A percentile compares a stretch with the other conserved stretches of the same genome.
phyloP scores from a whole-genome alignment of 2,888 invertebrate species.

The Alentia gelatinosa region DNA sequence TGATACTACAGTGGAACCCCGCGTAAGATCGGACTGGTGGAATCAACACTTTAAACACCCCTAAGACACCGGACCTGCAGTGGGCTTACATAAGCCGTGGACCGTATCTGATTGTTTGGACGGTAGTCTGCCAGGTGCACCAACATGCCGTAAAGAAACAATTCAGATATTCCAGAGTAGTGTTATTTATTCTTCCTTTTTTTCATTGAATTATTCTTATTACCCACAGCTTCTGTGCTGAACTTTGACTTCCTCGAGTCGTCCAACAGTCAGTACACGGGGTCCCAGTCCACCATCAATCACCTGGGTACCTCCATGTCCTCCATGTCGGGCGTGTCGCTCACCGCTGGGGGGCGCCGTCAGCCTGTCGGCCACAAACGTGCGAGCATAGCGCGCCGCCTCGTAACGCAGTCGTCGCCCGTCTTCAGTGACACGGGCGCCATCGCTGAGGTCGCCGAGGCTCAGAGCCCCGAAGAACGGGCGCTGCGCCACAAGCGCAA shows the following conservation, averaged over 20 bases:
- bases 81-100: no score
- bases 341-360: background rate
- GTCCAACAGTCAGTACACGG: constrained; percentile 67
- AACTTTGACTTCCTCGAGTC: constrained; percentile 75
- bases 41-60: no score
- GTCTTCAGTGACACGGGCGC: background rate
- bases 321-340: constrained; percentile 1
- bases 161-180: no score
- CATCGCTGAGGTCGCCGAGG: constrained; percentile 66
- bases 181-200: no score
- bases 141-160: no score
- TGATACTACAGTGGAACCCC: no score
- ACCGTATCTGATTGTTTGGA: no score
- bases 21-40: no score
- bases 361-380: background rate
- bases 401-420: background rate
- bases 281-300: constrained; percentile 70
- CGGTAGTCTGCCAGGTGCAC: no score
- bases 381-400: background rate
- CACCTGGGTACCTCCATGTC: constrained; percentile 51
- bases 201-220: no score
- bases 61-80: no score
- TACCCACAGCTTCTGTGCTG: constrained; percentile 67
- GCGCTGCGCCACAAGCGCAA: background rate
- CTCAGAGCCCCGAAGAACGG: constrained; percentile 56